Percentiles rank a stretch among this genome's conserved stretches.
Evolutionary conservation across 2,113 vertebrate species (phyloP).

Genomic region (Isichthys henryi): DNA sequence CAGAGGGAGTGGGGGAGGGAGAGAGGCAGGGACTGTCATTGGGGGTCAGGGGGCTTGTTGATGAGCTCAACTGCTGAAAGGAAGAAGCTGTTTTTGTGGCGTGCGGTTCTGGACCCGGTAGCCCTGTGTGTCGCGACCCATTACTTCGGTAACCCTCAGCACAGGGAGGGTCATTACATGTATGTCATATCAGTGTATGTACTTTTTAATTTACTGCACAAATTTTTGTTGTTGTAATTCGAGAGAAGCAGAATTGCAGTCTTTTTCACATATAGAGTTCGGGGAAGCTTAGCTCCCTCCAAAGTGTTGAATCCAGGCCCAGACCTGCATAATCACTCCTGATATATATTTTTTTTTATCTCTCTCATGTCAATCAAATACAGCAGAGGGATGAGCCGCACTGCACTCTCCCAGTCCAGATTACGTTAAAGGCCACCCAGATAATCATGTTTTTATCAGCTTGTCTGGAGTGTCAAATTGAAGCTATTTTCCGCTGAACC

Average conservation of each 20-base stretch:
- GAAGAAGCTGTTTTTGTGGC: background rate
- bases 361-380: constrained; percentile 3
- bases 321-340: background rate
- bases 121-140: background rate
- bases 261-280: background rate
- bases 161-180: background rate
- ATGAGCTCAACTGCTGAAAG: background rate
- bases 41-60: background rate
- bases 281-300: background rate
- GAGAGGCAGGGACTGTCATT: background rate
- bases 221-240: background rate
- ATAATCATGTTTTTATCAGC: constrained; percentile 14
- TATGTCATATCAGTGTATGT: background rate
- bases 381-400: background rate
- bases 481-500: constrained; percentile 11
- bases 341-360: background rate
- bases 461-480: constrained; percentile 11
- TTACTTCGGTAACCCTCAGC: background rate
- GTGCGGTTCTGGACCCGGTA: background rate
- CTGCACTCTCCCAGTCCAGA: background rate
- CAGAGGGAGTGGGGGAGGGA: background rate
- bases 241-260: background rate
- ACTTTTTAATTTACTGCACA: background rate
- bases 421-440: constrained; percentile 16
- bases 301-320: background rate